Percentiles rank a stretch among this genome's conserved stretches.
Evolutionary conservation across 2,888 invertebrate genomes (phyloP).

Genomic region (Gnatocerus cornutus): DNA sequence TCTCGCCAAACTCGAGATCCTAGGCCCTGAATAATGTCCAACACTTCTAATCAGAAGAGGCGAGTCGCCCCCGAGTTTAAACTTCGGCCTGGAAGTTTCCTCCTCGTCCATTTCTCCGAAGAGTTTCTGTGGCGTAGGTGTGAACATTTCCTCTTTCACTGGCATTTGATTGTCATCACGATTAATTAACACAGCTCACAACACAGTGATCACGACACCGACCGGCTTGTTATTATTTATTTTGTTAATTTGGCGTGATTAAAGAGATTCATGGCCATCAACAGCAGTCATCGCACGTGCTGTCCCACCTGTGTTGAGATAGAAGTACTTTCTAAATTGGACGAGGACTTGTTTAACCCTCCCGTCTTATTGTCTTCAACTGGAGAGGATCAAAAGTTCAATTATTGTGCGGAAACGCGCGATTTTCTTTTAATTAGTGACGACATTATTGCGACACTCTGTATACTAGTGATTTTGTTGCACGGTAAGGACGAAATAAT

Average conservation of each 20-base stretch:
- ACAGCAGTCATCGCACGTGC: slow-evolving; percentile 5
- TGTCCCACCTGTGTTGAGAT: slow-evolving; percentile 21
- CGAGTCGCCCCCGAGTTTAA: slow-evolving; percentile 50
- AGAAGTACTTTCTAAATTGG: slow-evolving; percentile 17
- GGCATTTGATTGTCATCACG: neutral
- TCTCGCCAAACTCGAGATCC: slow-evolving; percentile 56
- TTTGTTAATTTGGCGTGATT: slow-evolving; percentile 18
- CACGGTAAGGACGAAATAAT: slow-evolving; percentile 53
- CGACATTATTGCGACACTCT: neutral
- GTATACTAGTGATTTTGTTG: slow-evolving; percentile 8
- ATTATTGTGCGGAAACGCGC: neutral
- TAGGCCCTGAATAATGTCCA: slow-evolving; percentile 49
- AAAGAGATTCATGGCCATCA: slow-evolving; percentile 20
- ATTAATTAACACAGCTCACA: neutral
- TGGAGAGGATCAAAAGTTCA: too few relatives aligned
- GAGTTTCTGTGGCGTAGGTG: slow-evolving; percentile 48
- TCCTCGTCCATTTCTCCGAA: slow-evolving; percentile 58
- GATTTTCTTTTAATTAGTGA: neutral
- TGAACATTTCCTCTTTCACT: slow-evolving; percentile 11
- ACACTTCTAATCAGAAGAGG: slow-evolving; percentile 43
- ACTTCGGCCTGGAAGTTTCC: slow-evolving; percentile 27
- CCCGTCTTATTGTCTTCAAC: neutral
- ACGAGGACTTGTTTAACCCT: slow-evolving; percentile 1
- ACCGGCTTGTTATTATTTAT: slow-evolving; percentile 14
- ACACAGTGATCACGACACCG: slow-evolving; percentile 9